Evolutionary conservation across 2,797 vertebrate species (phyloP).

Genomic region (Characodon lateralis): DNA sequence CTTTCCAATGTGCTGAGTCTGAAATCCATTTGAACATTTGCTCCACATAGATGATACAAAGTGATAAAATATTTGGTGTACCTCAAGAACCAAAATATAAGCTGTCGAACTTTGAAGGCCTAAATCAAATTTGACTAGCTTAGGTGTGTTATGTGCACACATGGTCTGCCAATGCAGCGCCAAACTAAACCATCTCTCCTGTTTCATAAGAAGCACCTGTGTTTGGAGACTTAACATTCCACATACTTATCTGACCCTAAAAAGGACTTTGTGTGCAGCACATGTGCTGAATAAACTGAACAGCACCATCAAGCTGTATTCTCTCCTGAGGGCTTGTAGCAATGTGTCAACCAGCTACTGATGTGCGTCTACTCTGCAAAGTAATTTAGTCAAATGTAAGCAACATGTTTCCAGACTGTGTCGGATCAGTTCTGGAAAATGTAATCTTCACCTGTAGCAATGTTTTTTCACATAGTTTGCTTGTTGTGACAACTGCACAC

Average conservation of each 20-base stretch:
- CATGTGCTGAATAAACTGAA: slow-evolving; percentile 75
- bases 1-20: slow-evolving; percentile 48
- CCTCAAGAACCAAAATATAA: slow-evolving; percentile 65
- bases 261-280: slow-evolving; percentile 72
- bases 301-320: slow-evolving; percentile 64
- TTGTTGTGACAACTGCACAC: slow-evolving; percentile 64
- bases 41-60: slow-evolving; percentile 45
- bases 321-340: slow-evolving; percentile 45
- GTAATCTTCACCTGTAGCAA: slow-evolving; percentile 48
- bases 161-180: slow-evolving; percentile 74
- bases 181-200: slow-evolving; percentile 75
- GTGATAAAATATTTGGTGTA: slow-evolving; percentile 66
- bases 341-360: slow-evolving; percentile 41
- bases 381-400: slow-evolving; percentile 12
- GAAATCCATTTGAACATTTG: slow-evolving; percentile 44
- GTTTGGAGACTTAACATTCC: slow-evolving; percentile 83
- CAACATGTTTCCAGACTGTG: slow-evolving; percentile 19
- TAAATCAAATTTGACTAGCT: slow-evolving; percentile 70
- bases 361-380: slow-evolving; percentile 11
- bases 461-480: slow-evolving; percentile 50
- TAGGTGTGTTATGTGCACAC: slow-evolving; percentile 68
- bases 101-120: slow-evolving; percentile 67
- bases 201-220: slow-evolving; percentile 85
- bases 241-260: slow-evolving; percentile 75
- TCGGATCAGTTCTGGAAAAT: slow-evolving; percentile 17